Evolutionary conservation across 1,140 invertebrate genomes (phyloP), one percentile per base, ranked within the genome.

Genomic region (Cecropterus lyciades): DNA sequence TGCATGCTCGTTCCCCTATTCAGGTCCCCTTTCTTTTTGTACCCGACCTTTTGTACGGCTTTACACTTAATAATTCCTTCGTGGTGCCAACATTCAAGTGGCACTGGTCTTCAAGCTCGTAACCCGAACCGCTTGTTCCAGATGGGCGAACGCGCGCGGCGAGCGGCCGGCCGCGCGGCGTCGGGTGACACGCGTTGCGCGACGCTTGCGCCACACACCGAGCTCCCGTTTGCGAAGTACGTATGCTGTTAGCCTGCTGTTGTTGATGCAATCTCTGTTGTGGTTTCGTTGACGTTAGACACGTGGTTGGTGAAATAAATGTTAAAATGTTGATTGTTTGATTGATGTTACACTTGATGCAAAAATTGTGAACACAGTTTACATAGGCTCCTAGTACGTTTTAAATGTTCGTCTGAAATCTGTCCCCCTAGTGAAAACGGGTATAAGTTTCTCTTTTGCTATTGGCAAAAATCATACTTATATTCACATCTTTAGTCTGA

Each of bases 91-190:
- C 4, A 17, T 2, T 40, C 15, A 20, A 20, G 33, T 55, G 52
- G 14, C 52, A 40, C 52, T 17, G 51, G 51, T 53, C 8, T 40
- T 15, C 15, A 15, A 24, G 46, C 48, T 68, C 67, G 78, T 85
- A 84, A 85, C 69, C 53, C 14, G 65, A 83, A 63, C 69, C 62
- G 48, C 64, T 53, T 87, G 79, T 88, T 91, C 59, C 79, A 91
- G 86, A 91, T 91, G 88, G 88, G 78, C 65, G 82, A 81, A 69
- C 77, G 79, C 73, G 78, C 80, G 75, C 79, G 79, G 78, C 79
- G 79, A 80, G 71, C 77, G 72, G 75, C 72, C 83, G 75, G 80
- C 72, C 85, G 82, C 77, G 79, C 80, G 80, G 82, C 84, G 78
- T 84, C 78, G 77, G 76, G 70, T 85, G 80, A 84, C 81, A 77